These are phyloP conservation scores for Anticlea derivata DNA, from an alignment of 2,888 invertebrate species.

Conservation along the genomic window DNA sequence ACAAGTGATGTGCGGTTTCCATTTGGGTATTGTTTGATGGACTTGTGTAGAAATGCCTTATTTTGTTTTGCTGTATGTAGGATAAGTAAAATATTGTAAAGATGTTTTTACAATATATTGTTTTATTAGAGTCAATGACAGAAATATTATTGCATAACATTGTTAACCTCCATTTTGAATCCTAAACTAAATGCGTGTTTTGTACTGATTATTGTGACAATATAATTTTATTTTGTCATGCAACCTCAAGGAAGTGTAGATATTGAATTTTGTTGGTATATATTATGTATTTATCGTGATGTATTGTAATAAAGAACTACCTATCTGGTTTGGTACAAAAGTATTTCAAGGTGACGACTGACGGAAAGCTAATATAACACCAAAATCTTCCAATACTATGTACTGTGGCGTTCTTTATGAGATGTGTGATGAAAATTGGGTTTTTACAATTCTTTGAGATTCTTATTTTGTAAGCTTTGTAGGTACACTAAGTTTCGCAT, in stretches of 20 bases:
- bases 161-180: constrained; percentile 51
- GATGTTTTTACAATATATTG: constrained; percentile 55
- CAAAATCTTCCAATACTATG: constrained; percentile 29
- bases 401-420: background rate
- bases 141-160: constrained; percentile 53
- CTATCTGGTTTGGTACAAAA: constrained; percentile 22
- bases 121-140: constrained; percentile 51
- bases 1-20: constrained; percentile 53
- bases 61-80: constrained; percentile 77
- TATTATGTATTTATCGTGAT: constrained; percentile 33
- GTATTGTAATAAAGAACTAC: constrained; percentile 3
- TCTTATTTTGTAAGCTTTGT: constrained; percentile 35
- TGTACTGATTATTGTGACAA: constrained; percentile 45
- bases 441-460: constrained; percentile 68
- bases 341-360: constrained; percentile 28
- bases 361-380: constrained; percentile 32
- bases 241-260: constrained; percentile 69
- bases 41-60: constrained; percentile 76
- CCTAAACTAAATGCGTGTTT: constrained; percentile 50
- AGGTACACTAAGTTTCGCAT: constrained; percentile 28
- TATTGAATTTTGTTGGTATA: constrained; percentile 44
- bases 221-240: constrained; percentile 41
- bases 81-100: constrained; percentile 70
- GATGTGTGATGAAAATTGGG: constrained; percentile 33
- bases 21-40: constrained; percentile 61